phyloP scores from a whole-genome alignment of 1,140 invertebrate genomes.

The Eubasilissa regina region DNA sequence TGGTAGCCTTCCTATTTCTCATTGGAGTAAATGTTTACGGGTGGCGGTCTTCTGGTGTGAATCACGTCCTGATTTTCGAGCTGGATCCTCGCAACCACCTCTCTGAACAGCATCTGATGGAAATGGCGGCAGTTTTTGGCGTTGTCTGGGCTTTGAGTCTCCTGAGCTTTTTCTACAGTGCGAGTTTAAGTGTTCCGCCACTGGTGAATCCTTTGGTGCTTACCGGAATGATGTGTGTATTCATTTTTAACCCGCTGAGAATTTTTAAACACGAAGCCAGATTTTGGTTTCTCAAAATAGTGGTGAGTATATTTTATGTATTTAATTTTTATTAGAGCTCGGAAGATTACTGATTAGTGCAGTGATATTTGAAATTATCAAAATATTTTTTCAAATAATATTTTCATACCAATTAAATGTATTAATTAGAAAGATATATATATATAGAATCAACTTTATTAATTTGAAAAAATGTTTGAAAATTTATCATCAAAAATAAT shows the following conservation, averaged over 20 bases:
- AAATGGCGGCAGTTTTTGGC: slow-evolving; percentile 94
- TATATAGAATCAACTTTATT: too few relatives aligned
- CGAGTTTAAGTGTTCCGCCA: slow-evolving; percentile 89
- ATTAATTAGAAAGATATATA: too few relatives aligned
- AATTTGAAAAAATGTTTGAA: too few relatives aligned
- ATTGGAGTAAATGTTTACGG: slow-evolving; percentile 98
- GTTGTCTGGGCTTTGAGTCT: slow-evolving; percentile 95
- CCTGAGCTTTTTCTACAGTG: slow-evolving; percentile 85
- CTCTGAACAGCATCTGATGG: slow-evolving; percentile 97
- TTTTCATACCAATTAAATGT: too few relatives aligned
- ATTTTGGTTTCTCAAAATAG: slow-evolving; percentile 86
- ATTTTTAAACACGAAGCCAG: slow-evolving; percentile 94
- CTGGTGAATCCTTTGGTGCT: slow-evolving; percentile 92
- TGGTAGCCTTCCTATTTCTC: slow-evolving; percentile 95
- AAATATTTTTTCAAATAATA: too few relatives aligned
- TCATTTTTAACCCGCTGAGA: slow-evolving; percentile 93
- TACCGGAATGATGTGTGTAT: slow-evolving; percentile 89
- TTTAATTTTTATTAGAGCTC: too few relatives aligned
- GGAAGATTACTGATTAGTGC: too few relatives aligned
- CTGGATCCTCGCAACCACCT: slow-evolving; percentile 97
- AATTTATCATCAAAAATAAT: too few relatives aligned
- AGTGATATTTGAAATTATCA: too few relatives aligned
- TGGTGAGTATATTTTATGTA: slow-evolving; percentile 73
- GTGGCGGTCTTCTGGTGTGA: slow-evolving; percentile 98
- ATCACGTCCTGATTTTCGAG: slow-evolving; percentile 99